A percentile compares a stretch with the other conserved stretches of the same genome.
Evolutionary conservation across 1,140 invertebrate genomes (phyloP).

Genomic region (Drosophila bocki): DNA sequence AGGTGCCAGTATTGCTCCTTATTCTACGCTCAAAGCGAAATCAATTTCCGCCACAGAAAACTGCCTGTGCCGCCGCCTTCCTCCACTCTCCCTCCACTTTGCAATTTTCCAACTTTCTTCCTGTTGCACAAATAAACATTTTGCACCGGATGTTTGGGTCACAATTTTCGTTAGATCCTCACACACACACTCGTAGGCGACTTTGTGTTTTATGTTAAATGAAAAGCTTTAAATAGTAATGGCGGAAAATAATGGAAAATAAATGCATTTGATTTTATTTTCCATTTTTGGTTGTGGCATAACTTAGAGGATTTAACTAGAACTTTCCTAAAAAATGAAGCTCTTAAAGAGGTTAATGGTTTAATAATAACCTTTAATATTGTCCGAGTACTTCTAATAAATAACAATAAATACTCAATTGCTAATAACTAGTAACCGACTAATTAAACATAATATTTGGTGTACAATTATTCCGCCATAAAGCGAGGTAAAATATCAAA

Average conservation of each 20-base stretch:
- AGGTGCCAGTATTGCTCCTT: conserved; percentile 58
- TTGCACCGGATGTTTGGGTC: conserved; percentile 78
- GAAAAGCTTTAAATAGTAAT: conserved; percentile 18
- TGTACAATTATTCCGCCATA: conserved; percentile 1
- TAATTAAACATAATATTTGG: conserved; percentile 6
- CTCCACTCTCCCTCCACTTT: neutral
- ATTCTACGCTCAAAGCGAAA: conserved; percentile 70
- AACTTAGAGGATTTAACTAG: neutral
- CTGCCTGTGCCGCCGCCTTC: conserved; percentile 33
- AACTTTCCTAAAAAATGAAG: no score
- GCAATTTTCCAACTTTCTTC: conserved; percentile 62
- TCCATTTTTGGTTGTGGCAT: neutral
- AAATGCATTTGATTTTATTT: conserved; percentile 7
- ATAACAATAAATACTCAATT: neutral
- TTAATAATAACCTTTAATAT: neutral
- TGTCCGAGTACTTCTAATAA: neutral
- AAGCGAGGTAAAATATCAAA: conserved; percentile 4
- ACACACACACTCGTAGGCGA: neutral
- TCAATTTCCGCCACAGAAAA: conserved; percentile 73
- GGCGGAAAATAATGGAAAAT: conserved; percentile 7
- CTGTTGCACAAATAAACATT: conserved; percentile 83
- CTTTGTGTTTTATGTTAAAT: conserved; percentile 20
- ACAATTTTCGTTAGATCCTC: conserved; percentile 51
- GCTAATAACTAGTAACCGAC: neutral
- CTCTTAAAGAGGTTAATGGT: no score